Evolutionary conservation across 2,113 vertebrate genomes (phyloP).

Genomic region (western clawed frog (Xenopus tropicalis)): UCB_Xtro_10.0 CM004445.2:64966001-64966500

Average conservation of each 20-base stretch:
- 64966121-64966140: background rate
- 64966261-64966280: background rate
- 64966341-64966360: background rate
- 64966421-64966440: background rate
- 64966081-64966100: background rate
- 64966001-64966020: too few species aligned
- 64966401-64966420: too few species aligned
- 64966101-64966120: background rate
- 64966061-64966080: background rate
- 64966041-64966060: background rate
- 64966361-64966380: background rate
- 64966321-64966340: background rate
- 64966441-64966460: too few species aligned
- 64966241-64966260: slow-evolving; percentile 1
- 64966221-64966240: background rate
- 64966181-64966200: slow-evolving; percentile 9
- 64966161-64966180: slow-evolving; percentile 1
- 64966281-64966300: background rate
- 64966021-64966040: background rate
- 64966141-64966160: background rate
- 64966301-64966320: slow-evolving; percentile 4
- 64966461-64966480: too few species aligned
- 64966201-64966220: slow-evolving; percentile 9
- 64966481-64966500: too few species aligned
- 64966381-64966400: background rate